These are phyloP conservation scores for Tribolium madens DNA, from an alignment of 1,140 invertebrate genomes.

Conservation along the genomic window DNA sequence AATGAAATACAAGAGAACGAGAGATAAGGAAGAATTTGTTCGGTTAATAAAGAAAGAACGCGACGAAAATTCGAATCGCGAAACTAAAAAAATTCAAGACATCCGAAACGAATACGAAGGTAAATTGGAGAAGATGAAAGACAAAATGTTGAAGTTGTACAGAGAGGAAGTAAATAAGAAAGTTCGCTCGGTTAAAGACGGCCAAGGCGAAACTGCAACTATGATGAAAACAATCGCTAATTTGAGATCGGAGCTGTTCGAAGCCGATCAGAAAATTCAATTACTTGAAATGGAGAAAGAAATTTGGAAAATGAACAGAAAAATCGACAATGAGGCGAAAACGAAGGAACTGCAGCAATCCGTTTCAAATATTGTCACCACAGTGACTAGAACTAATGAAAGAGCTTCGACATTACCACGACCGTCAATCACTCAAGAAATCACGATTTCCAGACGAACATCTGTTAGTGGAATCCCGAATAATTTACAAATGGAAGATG, in stretches of 20 bases:
- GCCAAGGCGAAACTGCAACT: constrained; percentile 49
- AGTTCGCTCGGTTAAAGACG: constrained; percentile 61
- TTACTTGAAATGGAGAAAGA: constrained; percentile 51
- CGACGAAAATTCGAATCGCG: constrained; percentile 48
- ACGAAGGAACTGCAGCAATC: neutral
- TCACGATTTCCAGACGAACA: constrained; percentile 51
- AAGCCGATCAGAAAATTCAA: constrained; percentile 54
- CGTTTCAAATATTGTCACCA: neutral
- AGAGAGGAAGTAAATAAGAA: constrained; percentile 67
- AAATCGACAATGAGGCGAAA: neutral
- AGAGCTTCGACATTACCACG: constrained; percentile 21
- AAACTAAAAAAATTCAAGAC: constrained; percentile 63
- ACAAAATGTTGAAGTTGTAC: constrained; percentile 71
- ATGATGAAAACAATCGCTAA: constrained; percentile 51
- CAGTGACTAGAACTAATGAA: neutral
- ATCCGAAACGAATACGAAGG: constrained; percentile 74
- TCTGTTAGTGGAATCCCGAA: constrained; percentile 58
- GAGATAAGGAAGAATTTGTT: constrained; percentile 61
- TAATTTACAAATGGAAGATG: constrained; percentile 81
- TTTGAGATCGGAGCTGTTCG: constrained; percentile 50
- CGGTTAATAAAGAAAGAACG: constrained; percentile 58
- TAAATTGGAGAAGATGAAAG: constrained; percentile 76
- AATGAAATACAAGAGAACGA: constrained; percentile 60
- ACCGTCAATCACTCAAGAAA: constrained; percentile 39
- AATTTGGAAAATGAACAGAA: constrained; percentile 47